These are phyloP conservation scores for Gymnogyps californianus DNA, from an alignment of 2,113 vertebrate species.

Conservation along the genomic window DNA sequence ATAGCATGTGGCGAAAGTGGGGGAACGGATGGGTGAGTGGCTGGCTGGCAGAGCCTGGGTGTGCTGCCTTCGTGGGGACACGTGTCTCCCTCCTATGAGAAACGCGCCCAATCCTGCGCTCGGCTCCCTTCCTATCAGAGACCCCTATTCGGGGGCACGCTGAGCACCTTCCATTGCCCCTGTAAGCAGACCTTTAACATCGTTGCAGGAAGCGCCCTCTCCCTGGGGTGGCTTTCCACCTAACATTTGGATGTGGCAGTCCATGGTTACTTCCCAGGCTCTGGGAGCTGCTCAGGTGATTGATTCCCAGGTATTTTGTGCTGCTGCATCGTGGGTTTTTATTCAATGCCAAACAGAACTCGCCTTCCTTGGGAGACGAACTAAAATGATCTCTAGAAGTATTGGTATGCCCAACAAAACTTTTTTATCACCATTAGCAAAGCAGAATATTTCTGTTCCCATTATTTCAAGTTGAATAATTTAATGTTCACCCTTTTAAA, in stretches of 20 bases:
- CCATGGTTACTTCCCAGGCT: not conserved
- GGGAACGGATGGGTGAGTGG: accelerated
- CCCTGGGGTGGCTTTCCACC: not conserved
- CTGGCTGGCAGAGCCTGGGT: not conserved
- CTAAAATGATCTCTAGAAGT: not conserved
- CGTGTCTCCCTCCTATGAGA: accelerated
- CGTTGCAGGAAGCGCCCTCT: accelerated
- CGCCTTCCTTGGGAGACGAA: not conserved
- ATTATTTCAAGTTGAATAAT: slow-evolving; percentile 55
- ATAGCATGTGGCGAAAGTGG: accelerated
- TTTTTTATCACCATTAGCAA: slow-evolving; percentile 17
- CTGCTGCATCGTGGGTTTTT: not conserved
- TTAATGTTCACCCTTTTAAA: slow-evolving; percentile 53
- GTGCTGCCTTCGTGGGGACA: no score
- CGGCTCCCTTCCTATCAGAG: not conserved
- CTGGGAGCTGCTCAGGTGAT: not conserved
- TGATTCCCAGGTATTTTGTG: not conserved
- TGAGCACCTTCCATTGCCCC: not conserved
- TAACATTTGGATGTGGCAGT: not conserved
- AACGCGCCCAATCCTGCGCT: accelerated
- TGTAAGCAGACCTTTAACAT: accelerated
- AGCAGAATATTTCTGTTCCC: slow-evolving; percentile 18
- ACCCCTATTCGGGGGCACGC: accelerated
- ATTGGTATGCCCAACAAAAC: slow-evolving; percentile 49
- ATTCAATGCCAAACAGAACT: not conserved